Evolutionary conservation across 2,113 vertebrate genomes (phyloP), one percentile per base, ranked within the genome.

Genomic region (Pyxicephalus adspersus): DNA sequence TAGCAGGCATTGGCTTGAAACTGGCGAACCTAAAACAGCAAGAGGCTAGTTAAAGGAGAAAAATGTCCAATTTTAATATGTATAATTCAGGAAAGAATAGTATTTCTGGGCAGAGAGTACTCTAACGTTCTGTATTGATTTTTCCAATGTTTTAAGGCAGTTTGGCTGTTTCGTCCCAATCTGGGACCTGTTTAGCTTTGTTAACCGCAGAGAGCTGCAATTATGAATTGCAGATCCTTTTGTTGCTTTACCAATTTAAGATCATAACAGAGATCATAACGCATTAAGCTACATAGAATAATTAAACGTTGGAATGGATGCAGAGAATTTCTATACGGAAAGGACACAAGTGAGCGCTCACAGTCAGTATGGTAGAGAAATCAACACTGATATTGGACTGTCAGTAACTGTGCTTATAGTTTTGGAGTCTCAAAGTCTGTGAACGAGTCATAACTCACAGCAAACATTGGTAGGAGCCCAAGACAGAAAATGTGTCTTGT

Each of bases 371-470:
- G 85, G 83, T 81, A 85, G 80, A 88, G 83, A 74, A 75, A 83
- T 86, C 84, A 87, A 83, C 79, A 87, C 84, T 83, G 77, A 83
- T 75, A 79, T 84, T 85, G 68, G 83, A 29, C 73, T 86, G 84
- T 85, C 83, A 83, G 76, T 83, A 75, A 72, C 57, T 88, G 57
- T 64, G 50, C 79, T 85, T 81, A 84, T 80, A 86, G 73, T 45
- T 77, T 31, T 79, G 80, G 80, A 88, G 83, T 17, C 80, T 83
- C 70, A 79, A 83, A 76, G 81, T 73, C 64, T 81, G 81, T 73
- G 85, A 84, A 85, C 80, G 86, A 85, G 84, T 81, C 83, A 51
- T 54, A 58, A 81, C 83, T 87, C 83, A 81, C 51, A 38, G 80
- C 82, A 84, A 89, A 81, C 29, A 79, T 83, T 20, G 34, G 50